Evolutionary conservation across 2,888 invertebrate species (phyloP), one percentile per base, ranked within the genome.

Genomic region (Mactromeris polynyma): DNA sequence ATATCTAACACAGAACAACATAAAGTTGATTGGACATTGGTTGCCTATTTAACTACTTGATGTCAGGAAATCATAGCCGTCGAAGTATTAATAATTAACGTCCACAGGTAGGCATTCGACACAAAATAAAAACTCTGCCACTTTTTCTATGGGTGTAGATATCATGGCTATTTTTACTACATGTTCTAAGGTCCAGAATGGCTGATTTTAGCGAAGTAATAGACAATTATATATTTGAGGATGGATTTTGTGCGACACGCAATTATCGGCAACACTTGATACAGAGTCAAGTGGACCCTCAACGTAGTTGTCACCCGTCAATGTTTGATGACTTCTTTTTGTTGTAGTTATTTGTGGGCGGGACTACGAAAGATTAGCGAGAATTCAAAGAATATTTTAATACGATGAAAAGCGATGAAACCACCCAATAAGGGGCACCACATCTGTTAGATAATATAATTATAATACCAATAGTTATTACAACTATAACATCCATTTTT

Each of bases 11-110:
- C 26, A 69, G 46, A 42, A 73, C 83, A 64, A 73, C 38, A 83
- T 83, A 31, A 83, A 69, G 73, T 40, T 73, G 83, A 83, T 83
- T 83, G 73, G 73, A 64, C 40, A 73, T n/a, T 9, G 46, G 42
- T 31, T 83, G 73, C 46, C 64, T 46, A 69, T 83, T 83, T 83
- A 83, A 83, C 83, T 83, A 83, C 42, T 42, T 33, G n/a, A 42
- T 31, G 46, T 69, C 83, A 83, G 83, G 83, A 46, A 83, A 83
- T 73, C 46, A 69, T 17, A 42, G 40, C 73, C 42, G 17, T 6
- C 0, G 1, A 9, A 0, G 33, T 83, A 83, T 83, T 42, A 83
- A 83, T 83, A 83, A 83, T 83, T 73, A 83, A 83, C 73, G 14
- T 46, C 1, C 14, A 21, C 69, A 73, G 73, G 73, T 73, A 73